Evolutionary conservation across 2,797 vertebrate genomes (phyloP).

Genomic region (Mormyrus proboscirostris): DNA sequence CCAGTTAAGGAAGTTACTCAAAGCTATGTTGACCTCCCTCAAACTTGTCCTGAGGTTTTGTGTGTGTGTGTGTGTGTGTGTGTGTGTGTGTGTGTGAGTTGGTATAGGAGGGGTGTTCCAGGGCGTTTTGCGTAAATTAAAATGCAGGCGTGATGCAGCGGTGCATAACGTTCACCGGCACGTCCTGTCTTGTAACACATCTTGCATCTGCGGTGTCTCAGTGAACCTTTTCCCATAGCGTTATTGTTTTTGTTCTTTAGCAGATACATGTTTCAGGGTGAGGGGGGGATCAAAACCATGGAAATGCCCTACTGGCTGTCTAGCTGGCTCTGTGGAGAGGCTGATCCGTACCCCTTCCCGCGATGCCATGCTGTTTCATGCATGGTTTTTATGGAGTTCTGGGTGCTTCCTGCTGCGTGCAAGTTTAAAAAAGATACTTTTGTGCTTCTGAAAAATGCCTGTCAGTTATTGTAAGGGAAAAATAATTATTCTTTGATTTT

Average conservation of each 20-base stretch:
- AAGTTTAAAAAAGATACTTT: neutral
- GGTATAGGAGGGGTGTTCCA: neutral
- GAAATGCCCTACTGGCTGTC: neutral
- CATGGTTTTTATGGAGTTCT: neutral
- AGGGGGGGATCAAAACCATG: neutral
- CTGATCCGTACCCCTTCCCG: neutral
- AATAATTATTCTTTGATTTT: neutral
- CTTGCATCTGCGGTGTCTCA: neutral
- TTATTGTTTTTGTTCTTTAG: neutral
- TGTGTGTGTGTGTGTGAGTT: neutral
- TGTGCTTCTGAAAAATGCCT: neutral
- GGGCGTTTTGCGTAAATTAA: neutral
- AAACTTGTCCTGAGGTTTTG: neutral
- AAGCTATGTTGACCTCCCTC: neutral
- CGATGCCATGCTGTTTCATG: neutral
- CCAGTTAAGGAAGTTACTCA: neutral
- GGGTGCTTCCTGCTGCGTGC: neutral
- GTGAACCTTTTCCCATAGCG: neutral
- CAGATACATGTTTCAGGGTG: neutral
- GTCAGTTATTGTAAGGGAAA: neutral
- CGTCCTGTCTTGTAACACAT: neutral
- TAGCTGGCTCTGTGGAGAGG: neutral
- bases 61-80: neutral
- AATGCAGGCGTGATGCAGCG: neutral
- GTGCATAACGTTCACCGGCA: neutral